Evolutionary conservation across 2,113 vertebrate genomes (phyloP).

Genomic region (Pyrgilauda ruficollis): DNA sequence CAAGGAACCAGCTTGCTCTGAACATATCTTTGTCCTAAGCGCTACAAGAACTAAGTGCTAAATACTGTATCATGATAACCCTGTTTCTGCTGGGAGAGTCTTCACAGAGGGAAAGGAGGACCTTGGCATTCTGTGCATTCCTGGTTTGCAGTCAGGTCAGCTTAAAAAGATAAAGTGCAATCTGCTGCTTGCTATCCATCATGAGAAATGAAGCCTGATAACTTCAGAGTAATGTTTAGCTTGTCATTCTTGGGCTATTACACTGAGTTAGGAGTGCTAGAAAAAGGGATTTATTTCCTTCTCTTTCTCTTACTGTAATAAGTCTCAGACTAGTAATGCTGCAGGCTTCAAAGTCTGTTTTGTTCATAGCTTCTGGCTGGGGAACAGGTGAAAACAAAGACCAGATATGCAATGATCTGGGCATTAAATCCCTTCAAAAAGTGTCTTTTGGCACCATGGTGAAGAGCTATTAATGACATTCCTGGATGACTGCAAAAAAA

Average conservation of each 20-base stretch:
- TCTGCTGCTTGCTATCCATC: conserved; percentile 2
- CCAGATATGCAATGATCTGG: conserved; percentile 20
- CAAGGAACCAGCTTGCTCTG: background rate
- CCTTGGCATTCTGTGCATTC: conserved; percentile 39
- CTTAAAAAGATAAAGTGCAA: conserved; percentile 55
- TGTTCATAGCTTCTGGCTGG: conserved; percentile 30
- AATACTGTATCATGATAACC: background rate
- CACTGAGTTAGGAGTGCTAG: conserved; percentile 25
- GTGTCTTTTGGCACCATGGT: background rate
- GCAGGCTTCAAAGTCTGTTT: conserved; percentile 41
- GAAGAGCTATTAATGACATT: conserved; percentile 18
- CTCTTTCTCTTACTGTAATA: conserved; percentile 11
- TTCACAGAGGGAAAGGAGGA: background rate
- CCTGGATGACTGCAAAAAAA: conserved; percentile 5
- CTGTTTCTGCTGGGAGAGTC: background rate
- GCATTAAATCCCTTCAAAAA: conserved; percentile 25
- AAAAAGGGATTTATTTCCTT: conserved; percentile 47
- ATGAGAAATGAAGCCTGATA: conserved; percentile 59
- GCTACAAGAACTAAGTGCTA: background rate
- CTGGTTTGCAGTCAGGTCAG: conserved; percentile 35
- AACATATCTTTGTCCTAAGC: background rate
- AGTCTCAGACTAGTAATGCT: conserved; percentile 53
- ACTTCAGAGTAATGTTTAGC: conserved; percentile 43
- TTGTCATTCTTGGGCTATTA: conserved; percentile 63
- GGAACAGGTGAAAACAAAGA: conserved; percentile 20